Base-by-base conservation (phyloP, 2,113 vertebrate species). In the Pseudorhombus dupliciocellatus region DNA sequence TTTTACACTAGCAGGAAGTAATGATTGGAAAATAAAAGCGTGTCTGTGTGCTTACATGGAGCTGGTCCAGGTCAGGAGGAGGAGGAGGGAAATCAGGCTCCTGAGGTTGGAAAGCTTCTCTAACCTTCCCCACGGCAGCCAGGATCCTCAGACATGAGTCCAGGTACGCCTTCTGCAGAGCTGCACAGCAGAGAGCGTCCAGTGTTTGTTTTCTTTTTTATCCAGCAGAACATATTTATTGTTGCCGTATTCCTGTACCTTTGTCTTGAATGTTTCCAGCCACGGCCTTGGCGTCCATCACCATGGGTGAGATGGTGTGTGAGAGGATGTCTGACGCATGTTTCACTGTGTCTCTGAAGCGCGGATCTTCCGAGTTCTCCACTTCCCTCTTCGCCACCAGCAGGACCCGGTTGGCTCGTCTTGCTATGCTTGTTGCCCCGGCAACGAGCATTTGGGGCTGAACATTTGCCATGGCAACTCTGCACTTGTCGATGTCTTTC, bases 381-480 rank as follows among this genome's bases (percentile, higher is more conserved):
- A 98, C 96, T 82, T 99, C 98, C 66, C 95, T 92, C 84, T 99
- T 99, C 1, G 98, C 97, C 20, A 99, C 98, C 81, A 99, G 87
- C 5, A 99, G 89, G 70, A 99, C 97, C 46, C 98, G 94, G 86
- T 99, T 99, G 74, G 98, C 97, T 75, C 98, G 91, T 11, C 98
- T 95, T 5, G 98, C 98, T 66, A 99, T 99, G 88, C 98, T 99
- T 42, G 98, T 99, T 75, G 98, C 98, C 77, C 97, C 98, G 59
- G 98, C 98, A 64, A 99, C 97, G 66, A 99, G 90, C 97, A 99
- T 97, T 93, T 99, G 98, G 34, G 98, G 98, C 31, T 99, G 98
- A 75, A 98, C 95, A 26, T 99, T 99, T 21, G 97, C 97, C 97
- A 99, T 99, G 1, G 98, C 97, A 76, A 99, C 97, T 86, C 97